Base-by-base conservation (phyloP, 2,797 vertebrate species). In the Spinus olivaceus region DNA sequence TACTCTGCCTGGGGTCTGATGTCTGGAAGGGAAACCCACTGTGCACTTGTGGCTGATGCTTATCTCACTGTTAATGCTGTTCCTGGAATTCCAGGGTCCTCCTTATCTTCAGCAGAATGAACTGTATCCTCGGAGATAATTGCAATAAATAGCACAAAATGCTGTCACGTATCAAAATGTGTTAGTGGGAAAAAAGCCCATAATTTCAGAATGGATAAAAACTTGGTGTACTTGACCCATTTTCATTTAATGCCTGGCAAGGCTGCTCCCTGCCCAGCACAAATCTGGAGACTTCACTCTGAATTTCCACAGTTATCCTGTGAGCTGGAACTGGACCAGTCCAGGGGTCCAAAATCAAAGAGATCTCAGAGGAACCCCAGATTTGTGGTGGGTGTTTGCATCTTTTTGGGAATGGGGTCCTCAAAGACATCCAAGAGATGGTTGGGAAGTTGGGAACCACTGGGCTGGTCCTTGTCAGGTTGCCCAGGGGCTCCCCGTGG, bases 351-450 rank as follows among this genome's bases (percentile, higher is more conserved):
- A n/a, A 63, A 70, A 18, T n/a, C 35, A 7, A 0, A 0, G 1
- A 47, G 20, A 35, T 13, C 18, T 74, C 41, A 44, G 53, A 50
- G 39, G 35, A 72, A 12, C 11, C 51, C 21, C 15, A 14, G 0
- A 56, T 49, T 60, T 35, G 27, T 67, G 42, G 4, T 33, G 12
- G 7, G 6, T 27, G 10, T 59, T 63, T 15, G 5, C 10, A 23
- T 5, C 23, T 20, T 6, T 66, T 46, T 23, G 30, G 50, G 37
- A 21, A 33, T 0, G 0, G 24, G 22, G 21, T n/a, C 15, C 51
- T 80, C 12, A 5, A 1, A 20, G 15, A 1, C 3, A 4, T 32
- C 28, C 6, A 25, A 13, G 27, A 0, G 0, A 6, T 7, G 24
- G 5, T 3, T 71, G 49, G 86, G n/a, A 42, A 19, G 25, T 4